Base-by-base conservation (phyloP, 2,888 invertebrate species). In the Eugnorisma glareosa region DNA sequence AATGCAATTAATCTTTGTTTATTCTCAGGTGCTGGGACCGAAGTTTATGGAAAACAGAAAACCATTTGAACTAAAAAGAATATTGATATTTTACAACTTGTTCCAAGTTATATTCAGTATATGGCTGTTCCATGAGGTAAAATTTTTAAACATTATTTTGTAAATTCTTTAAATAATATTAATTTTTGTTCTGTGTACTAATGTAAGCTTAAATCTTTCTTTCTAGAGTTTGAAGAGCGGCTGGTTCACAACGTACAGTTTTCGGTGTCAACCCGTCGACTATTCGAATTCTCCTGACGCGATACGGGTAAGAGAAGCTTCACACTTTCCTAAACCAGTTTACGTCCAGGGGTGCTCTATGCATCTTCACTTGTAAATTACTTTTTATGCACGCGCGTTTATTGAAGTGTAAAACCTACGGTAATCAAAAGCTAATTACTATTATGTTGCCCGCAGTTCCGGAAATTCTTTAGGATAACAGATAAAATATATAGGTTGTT, bases 201-300 rank as follows among this genome's bases (percentile, higher is more conserved):
- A 85, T 75, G 7, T 13, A 24, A 11, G 2, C 2, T 35, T 37
- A 24, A 57, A 28, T 78, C 83, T 82, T 90, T 81, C 76, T 85
- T 83, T 87, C 95, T 93, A 98, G 98, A 97, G 97, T 91, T 91
- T 97, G 91, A 92, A 92, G 89, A 95, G 97, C 82, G 99, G 99
- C 51, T 99, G 99, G 99, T 97, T 98, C 93, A 97, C 97, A 45
- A 97, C 98, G 6, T 98, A 99, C 94, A 98, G 98, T 91, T 97
- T 98, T 89, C 97, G 97, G 83, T 99, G 99, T 93, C 98, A 99
- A 94, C 98, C 99, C 6, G 98, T 99, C 8, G 99, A 99, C 94
- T 99, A 98, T 93, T 98, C 98, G 15, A 97, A 97, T 79, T 97
- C 96, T 89, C 98, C 98, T 11, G 92, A 97, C 84, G 99, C 98